A percentile compares a stretch with the other conserved stretches of the same genome.
Evolutionary conservation across 2,888 invertebrate species (phyloP).

Genomic region (Eurois occulta): DNA sequence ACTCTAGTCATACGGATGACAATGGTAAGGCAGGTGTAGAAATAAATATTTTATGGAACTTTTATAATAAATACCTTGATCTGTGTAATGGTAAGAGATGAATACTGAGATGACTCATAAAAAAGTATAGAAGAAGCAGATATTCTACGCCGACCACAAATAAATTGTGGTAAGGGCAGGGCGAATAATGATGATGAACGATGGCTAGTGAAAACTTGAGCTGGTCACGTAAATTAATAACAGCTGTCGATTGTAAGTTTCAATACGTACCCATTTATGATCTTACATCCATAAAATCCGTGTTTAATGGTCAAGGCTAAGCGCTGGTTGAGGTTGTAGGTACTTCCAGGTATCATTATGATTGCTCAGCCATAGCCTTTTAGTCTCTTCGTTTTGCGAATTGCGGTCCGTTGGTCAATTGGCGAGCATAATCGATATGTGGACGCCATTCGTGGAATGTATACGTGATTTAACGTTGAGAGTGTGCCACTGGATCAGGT

Average conservation of each 20-base stretch:
- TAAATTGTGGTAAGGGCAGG: not conserved
- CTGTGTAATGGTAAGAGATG: not conserved
- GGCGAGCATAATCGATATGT: not conserved
- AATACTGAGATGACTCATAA: not conserved
- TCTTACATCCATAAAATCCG: not conserved
- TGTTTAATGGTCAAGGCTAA: not conserved
- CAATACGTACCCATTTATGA: not conserved
- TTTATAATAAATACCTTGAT: not conserved
- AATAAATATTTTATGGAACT: not conserved
- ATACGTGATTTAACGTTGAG: slow-evolving; percentile 1
- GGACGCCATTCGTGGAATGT: not conserved
- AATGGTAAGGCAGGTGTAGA: too few relatives aligned
- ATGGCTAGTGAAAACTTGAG: not conserved
- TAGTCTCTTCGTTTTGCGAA: not conserved
- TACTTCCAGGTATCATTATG: not conserved
- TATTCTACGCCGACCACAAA: not conserved
- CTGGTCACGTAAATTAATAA: not conserved
- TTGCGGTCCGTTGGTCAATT: not conserved
- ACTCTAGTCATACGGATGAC: not conserved
- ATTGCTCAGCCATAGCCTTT: not conserved
- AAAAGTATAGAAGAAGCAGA: not conserved
- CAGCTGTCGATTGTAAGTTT: not conserved
- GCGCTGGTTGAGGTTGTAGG: not conserved
- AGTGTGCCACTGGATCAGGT: not conserved
- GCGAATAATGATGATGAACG: not conserved